A percentile compares a stretch with the other conserved stretches of the same genome.
Conservation (phyloP, 2,888 invertebrate species). For the Lasioglossum morio region DNA sequence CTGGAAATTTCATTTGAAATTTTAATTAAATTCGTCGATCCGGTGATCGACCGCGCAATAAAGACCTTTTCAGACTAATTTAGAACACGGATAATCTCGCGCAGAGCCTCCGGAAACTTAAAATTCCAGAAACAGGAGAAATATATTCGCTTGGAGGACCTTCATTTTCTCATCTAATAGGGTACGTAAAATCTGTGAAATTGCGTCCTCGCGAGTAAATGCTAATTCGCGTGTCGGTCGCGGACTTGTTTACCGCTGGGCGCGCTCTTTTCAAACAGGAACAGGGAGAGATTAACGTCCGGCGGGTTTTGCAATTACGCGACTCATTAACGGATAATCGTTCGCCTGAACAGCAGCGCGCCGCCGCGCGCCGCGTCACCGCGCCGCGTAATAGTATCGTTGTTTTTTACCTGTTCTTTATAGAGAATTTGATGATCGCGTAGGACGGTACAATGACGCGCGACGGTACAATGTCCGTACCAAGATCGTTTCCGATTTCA, state of each 20-base stretch:
- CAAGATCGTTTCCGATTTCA: conserved; percentile 16
- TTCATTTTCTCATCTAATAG: neutral
- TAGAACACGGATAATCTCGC: too few relatives aligned
- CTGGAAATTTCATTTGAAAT: neutral
- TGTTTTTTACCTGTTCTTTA: neutral
- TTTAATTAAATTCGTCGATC: neutral
- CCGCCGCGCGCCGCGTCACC: too few relatives aligned
- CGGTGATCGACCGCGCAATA: neutral
- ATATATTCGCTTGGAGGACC: neutral
- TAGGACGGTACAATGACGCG: neutral
- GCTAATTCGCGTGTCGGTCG: conserved; percentile 20
- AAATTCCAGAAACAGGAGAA: neutral
- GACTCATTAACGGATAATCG: conserved; percentile 41
- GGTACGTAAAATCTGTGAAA: neutral
- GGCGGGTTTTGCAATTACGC: conserved; percentile 27
- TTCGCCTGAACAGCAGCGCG: neutral
- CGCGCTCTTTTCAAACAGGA: neutral
- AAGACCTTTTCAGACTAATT: too few relatives aligned
- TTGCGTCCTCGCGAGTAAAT: conserved; percentile 13
- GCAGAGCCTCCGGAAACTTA: neutral
- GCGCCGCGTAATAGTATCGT: too few relatives aligned
- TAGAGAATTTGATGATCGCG: conserved; percentile 12
- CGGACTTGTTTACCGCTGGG: neutral
- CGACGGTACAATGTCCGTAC: neutral
- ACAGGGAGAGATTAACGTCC: conserved; percentile 14